These are phyloP conservation scores for Pycnomerus fuliginosus DNA, from an alignment of 2,888 invertebrate genomes.

Conservation along the genomic window DNA sequence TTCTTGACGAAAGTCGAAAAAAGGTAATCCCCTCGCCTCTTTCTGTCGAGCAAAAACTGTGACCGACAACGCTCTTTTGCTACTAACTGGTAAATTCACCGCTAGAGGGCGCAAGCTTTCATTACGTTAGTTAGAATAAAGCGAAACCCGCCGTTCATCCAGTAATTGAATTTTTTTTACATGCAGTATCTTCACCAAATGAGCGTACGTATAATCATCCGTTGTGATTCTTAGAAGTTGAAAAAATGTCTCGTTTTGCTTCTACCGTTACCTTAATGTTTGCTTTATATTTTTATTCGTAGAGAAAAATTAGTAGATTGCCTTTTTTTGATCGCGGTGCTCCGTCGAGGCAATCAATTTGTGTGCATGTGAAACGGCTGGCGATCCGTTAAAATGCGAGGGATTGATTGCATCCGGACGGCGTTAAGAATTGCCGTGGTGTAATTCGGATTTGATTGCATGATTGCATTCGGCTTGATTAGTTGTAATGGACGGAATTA, in stretches of 20 bases:
- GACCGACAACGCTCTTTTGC: too few species aligned
- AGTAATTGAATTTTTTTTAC: slow-evolving; percentile 23
- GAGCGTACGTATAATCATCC: slow-evolving; percentile 52
- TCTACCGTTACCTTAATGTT: not conserved
- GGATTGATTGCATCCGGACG: slow-evolving; percentile 11
- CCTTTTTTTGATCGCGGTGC: not conserved
- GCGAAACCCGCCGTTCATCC: too few species aligned
- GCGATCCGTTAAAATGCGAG: slow-evolving; percentile 8
- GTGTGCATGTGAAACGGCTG: slow-evolving; percentile 13
- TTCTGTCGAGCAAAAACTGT: too few species aligned
- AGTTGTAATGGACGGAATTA: slow-evolving; percentile 8
- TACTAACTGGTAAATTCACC: too few species aligned
- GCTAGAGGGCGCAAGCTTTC: slow-evolving; percentile 5
- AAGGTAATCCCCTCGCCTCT: slow-evolving; percentile 65
- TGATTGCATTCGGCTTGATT: slow-evolving; percentile 17
- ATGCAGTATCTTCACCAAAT: slow-evolving; percentile 60
- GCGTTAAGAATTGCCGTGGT: slow-evolving; percentile 5
- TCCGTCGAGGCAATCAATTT: slow-evolving; percentile 4
- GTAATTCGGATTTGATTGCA: slow-evolving; percentile 17
- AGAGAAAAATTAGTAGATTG: too few species aligned
- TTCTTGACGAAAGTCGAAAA: slow-evolving; percentile 92
- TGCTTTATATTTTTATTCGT: not conserved
- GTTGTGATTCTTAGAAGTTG: not conserved
- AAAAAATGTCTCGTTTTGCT: not conserved
- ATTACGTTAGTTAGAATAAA: too few species aligned